Evolutionary conservation across 2,888 invertebrate species (phyloP).

Genomic region (Psylliodes chrysocephalus): DNA sequence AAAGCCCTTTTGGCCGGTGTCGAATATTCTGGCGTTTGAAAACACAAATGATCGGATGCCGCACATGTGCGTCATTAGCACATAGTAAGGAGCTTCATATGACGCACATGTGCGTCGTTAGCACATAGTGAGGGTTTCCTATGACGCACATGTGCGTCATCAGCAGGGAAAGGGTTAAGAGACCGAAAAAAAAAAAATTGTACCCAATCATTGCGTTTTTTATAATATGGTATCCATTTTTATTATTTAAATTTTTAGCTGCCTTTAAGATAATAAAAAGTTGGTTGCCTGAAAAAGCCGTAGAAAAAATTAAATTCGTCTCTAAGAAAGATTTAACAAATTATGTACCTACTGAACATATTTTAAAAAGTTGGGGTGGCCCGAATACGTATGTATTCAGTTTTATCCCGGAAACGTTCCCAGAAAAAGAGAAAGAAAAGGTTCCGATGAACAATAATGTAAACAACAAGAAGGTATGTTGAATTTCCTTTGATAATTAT

Average conservation of each 20-base stretch:
- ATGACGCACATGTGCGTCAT: too few species aligned
- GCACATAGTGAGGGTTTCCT: too few species aligned
- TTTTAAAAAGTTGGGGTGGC: constrained; percentile 85
- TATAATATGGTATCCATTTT: too few species aligned
- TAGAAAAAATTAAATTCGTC: constrained; percentile 88
- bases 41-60: too few species aligned
- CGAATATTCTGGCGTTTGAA: too few species aligned
- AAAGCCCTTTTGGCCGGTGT: too few species aligned
- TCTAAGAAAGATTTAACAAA: constrained; percentile 79
- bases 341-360: constrained; percentile 78
- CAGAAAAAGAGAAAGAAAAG: constrained; percentile 31
- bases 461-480: constrained; percentile 51
- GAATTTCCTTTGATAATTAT: background rate
- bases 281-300: constrained; percentile 87
- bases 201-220: background rate
- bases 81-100: too few species aligned
- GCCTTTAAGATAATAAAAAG: constrained; percentile 91
- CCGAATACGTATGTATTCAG: constrained; percentile 77
- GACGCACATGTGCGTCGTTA: too few species aligned
- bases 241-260: constrained; percentile 76
- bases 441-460: background rate
- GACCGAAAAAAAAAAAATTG: background rate
- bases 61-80: too few species aligned
- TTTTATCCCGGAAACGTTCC: constrained; percentile 72
- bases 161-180: too few species aligned